Conservation (phyloP, 2,797 vertebrate species). For the Eremophila alpestris region DNA sequence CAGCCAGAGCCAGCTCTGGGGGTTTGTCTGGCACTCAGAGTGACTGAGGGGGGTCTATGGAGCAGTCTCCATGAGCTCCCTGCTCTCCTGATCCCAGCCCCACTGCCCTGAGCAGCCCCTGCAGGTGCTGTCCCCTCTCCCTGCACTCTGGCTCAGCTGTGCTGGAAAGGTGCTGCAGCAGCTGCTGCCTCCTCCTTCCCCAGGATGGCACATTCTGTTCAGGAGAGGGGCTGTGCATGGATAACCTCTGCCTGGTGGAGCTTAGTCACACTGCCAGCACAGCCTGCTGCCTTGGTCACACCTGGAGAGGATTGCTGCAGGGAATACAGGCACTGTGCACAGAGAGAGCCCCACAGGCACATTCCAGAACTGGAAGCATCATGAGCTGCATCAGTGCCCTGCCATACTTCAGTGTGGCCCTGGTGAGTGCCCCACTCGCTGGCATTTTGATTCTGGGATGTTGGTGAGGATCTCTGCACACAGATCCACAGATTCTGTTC, state of each 20-base stretch:
- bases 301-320: not conserved
- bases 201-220: not conserved
- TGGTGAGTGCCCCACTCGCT: not conserved
- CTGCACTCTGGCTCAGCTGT: not conserved
- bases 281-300: not conserved
- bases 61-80: not conserved
- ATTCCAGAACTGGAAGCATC: not conserved
- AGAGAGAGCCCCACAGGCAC: not conserved
- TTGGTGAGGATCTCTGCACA: not conserved
- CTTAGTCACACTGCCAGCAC: not conserved
- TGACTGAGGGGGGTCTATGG: not conserved
- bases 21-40: not conserved
- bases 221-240: not conserved
- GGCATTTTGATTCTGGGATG: not conserved
- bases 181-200: not conserved
- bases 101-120: not conserved
- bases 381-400: not conserved
- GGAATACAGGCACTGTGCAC: not conserved
- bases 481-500: not conserved
- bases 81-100: not conserved
- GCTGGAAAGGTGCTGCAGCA: not conserved
- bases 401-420: not conserved
- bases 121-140: not conserved
- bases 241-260: not conserved
- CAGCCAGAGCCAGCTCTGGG: not conserved